These are phyloP conservation scores for Leptinotarsa haldemani DNA, from an alignment of 2,888 invertebrate species.

Conservation along the genomic window DNA sequence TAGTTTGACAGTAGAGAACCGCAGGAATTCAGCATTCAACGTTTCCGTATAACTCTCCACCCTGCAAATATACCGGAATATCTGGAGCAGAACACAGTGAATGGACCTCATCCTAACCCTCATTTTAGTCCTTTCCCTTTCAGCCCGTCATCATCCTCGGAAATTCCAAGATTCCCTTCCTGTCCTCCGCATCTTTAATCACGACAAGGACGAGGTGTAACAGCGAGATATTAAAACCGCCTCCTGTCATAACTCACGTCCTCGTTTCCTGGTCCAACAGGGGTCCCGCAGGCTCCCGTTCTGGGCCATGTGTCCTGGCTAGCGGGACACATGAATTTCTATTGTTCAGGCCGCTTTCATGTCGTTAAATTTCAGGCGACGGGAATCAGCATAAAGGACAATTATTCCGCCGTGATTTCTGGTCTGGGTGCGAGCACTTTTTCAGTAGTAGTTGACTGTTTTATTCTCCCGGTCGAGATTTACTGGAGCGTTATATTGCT, in stretches of 20 bases:
- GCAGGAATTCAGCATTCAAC: background rate
- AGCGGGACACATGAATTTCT: slow-evolving; percentile 48
- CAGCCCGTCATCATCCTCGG: slow-evolving; percentile 8
- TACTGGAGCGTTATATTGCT: slow-evolving; percentile 22
- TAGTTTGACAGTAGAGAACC: too few relatives aligned
- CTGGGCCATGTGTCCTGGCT: slow-evolving; percentile 24
- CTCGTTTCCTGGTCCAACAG: slow-evolving; percentile 53
- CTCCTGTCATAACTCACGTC: slow-evolving; percentile 57
- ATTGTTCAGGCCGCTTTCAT: slow-evolving; percentile 62
- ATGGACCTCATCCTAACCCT: slow-evolving; percentile 13
- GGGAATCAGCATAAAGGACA: slow-evolving; percentile 45
- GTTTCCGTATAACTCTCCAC: background rate
- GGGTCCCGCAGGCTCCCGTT: slow-evolving; percentile 36
- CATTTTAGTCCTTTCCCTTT: slow-evolving; percentile 5
- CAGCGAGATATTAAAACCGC: slow-evolving; percentile 27
- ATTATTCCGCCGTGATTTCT: slow-evolving; percentile 41
- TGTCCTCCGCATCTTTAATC: slow-evolving; percentile 27
- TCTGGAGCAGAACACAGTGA: background rate
- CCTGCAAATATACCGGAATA: background rate
- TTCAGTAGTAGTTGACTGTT: slow-evolving; percentile 13
- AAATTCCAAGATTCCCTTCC: slow-evolving; percentile 29
- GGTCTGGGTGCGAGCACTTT: slow-evolving; percentile 11
- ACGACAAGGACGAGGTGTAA: slow-evolving; percentile 22
- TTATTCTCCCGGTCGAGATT: slow-evolving; percentile 15
- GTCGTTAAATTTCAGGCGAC: slow-evolving; percentile 58